Evolutionary conservation across 2,888 invertebrate genomes (phyloP), one percentile per base, ranked within the genome.

Genomic region (Tenthredo scrophulariae): DNA sequence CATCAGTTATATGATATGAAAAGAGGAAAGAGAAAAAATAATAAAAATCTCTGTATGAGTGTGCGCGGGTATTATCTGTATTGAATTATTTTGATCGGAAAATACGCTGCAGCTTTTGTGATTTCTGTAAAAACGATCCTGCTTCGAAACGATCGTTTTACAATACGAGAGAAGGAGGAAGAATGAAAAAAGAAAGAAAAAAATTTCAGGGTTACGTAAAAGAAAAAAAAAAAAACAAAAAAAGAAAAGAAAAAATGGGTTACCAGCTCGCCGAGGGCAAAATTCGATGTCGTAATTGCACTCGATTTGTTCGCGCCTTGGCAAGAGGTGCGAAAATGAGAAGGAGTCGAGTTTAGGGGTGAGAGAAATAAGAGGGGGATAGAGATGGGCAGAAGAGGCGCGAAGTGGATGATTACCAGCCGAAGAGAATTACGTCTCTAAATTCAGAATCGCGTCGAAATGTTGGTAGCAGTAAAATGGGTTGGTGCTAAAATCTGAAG

Each of bases 321-420:
- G 72, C 33, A 54, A 77, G 33, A 50, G 29, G 77, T 29, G 18
- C n/a, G 77, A 50, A 77, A 46, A 54, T 77, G 18, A 54, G 77
- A 77, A 40, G 29, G 29, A 50, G 54, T 77, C 46, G 54, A 54
- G 15, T 9, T n/a, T 5, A 15, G 13, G 15, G 4, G n/a, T 33
- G 58, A 18, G 37, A 18, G 29, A 62, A 46, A n/a, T n/a, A n/a
- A 46, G n/a, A 26, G 37, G 3, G 83, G 29, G 33, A 22, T 37
- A 46, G 29, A 43, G 33, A 22, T 7, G 46, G n/a, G 10, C n/a
- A 22, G 75, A 7, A 40, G 67, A 10, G 65, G n/a, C 22, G 67
- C 15, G 33, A 46, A 67, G 67, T 83, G 67, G 83, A 65, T 83
- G 83, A 83, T 83, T 83, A 67, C 67, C 46, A 70, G 43, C 83